Base-by-base conservation (phyloP, 2,888 invertebrate genomes). In the Sicus ferrugineus region DNA sequence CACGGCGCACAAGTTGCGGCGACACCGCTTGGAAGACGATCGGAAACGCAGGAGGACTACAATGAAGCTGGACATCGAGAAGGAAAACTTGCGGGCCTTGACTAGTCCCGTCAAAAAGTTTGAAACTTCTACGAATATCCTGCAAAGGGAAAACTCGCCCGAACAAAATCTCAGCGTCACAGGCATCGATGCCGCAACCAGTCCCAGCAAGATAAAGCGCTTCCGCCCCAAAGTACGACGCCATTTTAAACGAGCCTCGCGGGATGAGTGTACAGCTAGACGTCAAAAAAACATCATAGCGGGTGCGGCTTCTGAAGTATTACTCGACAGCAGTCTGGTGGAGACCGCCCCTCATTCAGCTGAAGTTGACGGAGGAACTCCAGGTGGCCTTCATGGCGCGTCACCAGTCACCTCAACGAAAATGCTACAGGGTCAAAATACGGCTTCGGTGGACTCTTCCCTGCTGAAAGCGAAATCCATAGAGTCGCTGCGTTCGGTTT, bases 401-500 rank as follows among this genome's bases (percentile, higher is more conserved):
- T 21, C 87, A 52, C 87, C 88, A 63, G 79, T 87, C 52, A 85
- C 87, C 73, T 87, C 73, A n/a, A 52, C 74, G 28, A 46, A 54
- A 74, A 65, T 54, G 67, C 19, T 58, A 38, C 62, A 86, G 68
- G 77, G 85, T 1, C 86, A 85, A 80, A 68, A 46, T n/a, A 30
- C 73, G 7, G 73, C 70, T 3, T 58, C 69, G 0, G 70, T 70
- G 3, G 56, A 30, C 19, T 76, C 70, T 23, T 73, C 76, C 50
- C 87, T 89, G 74, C 83, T 93, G 66, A 94, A 94, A 86, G 93
- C 94, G 11, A 88, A 94, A 71, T 94, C 94, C 76, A 93, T 93
- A 58, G 95, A 95, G 85, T 94, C 94, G 1, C 86, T 95, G 67
- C 89, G 95, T 61, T 94, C 94, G n/a, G 94, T 93, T 50, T 94